Evolutionary conservation across 2,113 vertebrate species (phyloP).

Genomic region (Macquaria ambigua): DNA sequence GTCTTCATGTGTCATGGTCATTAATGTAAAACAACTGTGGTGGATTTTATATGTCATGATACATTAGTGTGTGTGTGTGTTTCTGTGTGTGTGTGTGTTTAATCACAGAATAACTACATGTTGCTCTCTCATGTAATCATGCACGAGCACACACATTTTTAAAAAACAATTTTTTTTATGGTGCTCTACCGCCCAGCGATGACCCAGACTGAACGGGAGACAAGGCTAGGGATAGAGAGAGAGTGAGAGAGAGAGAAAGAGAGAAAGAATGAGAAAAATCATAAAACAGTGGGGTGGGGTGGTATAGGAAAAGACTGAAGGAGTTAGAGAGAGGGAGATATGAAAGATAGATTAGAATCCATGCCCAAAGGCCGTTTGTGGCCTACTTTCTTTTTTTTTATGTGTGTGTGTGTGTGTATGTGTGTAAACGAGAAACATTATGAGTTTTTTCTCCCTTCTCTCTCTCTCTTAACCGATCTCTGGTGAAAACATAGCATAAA

Average conservation of each 20-base stretch:
- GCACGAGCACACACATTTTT: background rate
- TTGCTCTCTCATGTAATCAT: conserved; percentile 12
- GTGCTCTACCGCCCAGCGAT: background rate
- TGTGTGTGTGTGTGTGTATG: background rate
- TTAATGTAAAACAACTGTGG: conserved; percentile 5
- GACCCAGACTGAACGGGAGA: background rate
- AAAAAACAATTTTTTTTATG: background rate
- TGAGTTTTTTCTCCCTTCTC: conserved; percentile 24
- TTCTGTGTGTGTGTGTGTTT: conserved; percentile 1
- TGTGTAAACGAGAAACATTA: conserved; percentile 62
- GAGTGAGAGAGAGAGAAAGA: background rate
- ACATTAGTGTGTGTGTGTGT: conserved; percentile 7
- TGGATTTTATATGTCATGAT: background rate
- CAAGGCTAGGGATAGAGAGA: background rate
- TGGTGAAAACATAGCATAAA: conserved; percentile 42
- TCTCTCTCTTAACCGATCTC: conserved; percentile 29
- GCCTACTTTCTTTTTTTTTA: conserved; percentile 78
- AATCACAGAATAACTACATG: background rate
- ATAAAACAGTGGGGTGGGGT: conserved; percentile 22
- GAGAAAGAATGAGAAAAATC: conserved; percentile 9
- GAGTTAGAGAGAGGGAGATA: conserved; percentile 61
- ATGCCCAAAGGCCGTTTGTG: conserved; percentile 80
- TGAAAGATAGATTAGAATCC: conserved; percentile 85
- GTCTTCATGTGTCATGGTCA: background rate
- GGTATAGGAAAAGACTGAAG: conserved; percentile 58